Base-by-base conservation (phyloP, 2,888 invertebrate genomes). In the Chalcis sispes region DNA sequence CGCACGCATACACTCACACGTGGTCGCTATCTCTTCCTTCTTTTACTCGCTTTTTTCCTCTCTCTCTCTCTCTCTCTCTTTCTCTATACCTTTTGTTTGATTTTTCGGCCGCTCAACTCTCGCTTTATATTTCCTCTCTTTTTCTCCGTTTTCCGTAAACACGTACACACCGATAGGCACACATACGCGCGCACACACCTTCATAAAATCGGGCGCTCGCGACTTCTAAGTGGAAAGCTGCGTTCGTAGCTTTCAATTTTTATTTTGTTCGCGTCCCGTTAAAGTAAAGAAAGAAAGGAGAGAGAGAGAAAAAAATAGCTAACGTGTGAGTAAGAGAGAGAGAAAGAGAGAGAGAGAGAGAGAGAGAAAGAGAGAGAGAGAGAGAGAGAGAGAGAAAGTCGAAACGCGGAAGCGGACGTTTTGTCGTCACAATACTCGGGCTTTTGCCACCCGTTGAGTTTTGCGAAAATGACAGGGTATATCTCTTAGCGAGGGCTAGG, bases 181-280 rank as follows among this genome's bases (percentile, higher is more conserved):
- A 29, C 29, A 27, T 52, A 48, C 66, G 27, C 25, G 10, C 42
- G 52, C 54, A 54, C 52, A 36, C n/a, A 25, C 32, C 59, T 27
- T 27, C 42, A n/a, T n/a, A n/a, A n/a, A n/a, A n/a, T n/a, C n/a
- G n/a, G n/a, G n/a, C n/a, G n/a, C n/a, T n/a, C n/a, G n/a, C n/a
- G n/a, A n/a, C n/a, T 20, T 18, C 66, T 73, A 73, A 73, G 66
- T 73, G 66, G 73, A 73, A 73, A 73, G 29, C 59, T 50, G 58
- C 73, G 59, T 73, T 65, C 36, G 65, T 42, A 13, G 1, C 13
- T 65, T 54, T 23, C 42, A 61, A 27, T 48, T 69, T 65, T 58
- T 20, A 27, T 48, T 69, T 65, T 61, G 25, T 25, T 32, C 42
- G 23, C 52, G 7, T 23, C 2, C 23, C 10, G 40, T 42, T 15